Conservation (phyloP, 2,113 vertebrate species). For the Channa maculata region DNA sequence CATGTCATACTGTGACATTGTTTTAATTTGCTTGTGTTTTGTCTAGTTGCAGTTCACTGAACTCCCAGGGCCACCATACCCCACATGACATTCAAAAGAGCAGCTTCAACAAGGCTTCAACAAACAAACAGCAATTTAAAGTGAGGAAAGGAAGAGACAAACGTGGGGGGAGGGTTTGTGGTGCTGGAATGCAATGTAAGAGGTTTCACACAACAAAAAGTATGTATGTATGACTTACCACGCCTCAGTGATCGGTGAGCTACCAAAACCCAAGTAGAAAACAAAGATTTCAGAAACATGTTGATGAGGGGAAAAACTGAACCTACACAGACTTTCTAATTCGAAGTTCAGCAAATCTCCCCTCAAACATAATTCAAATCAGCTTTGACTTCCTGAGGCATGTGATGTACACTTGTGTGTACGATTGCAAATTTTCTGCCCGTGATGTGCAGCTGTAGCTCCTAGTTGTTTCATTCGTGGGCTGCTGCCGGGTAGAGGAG, state of each 20-base stretch:
- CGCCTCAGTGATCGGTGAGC: slow-evolving; percentile 82
- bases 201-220: slow-evolving; percentile 41
- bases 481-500: not conserved
- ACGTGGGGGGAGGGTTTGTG: slow-evolving; percentile 22
- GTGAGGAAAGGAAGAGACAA: slow-evolving; percentile 28
- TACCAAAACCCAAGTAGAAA: slow-evolving; percentile 79
- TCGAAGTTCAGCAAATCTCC: not conserved
- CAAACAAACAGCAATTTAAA: not conserved
- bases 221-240: slow-evolving; percentile 77
- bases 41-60: too few species aligned
- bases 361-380: slow-evolving; percentile 27
- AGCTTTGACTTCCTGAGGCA: slow-evolving; percentile 23
- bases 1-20: too few species aligned
- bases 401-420: slow-evolving; percentile 16
- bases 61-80: too few species aligned
- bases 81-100: too few species aligned
- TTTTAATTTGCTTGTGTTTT: too few species aligned
- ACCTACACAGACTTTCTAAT: slow-evolving; percentile 38
- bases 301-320: slow-evolving; percentile 53
- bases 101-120: not conserved
- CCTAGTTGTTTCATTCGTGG: slow-evolving; percentile 33
- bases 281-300: slow-evolving; percentile 77
- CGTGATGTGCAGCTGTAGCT: slow-evolving; percentile 27
- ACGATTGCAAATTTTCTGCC: slow-evolving; percentile 30
- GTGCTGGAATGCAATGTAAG: slow-evolving; percentile 29